Evolutionary conservation across 1,140 invertebrate species (phyloP).

Genomic region (Paramacrobiotus metropolitanus): DNA sequence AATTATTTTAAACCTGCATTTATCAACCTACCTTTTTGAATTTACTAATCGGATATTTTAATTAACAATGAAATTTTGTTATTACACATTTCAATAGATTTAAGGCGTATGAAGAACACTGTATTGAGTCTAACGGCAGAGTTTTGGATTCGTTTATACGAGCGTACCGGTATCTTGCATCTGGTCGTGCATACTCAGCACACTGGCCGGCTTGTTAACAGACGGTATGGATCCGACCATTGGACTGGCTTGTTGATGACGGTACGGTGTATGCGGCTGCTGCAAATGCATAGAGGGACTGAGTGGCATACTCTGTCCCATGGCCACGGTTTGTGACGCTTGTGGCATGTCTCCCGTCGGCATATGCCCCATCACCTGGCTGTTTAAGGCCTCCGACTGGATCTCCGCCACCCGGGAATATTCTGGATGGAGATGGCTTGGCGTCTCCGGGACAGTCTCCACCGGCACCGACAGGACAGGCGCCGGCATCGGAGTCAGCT

Average conservation of each 20-base stretch:
- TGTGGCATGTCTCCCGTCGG: background rate
- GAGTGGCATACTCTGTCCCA: background rate
- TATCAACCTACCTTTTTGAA: background rate
- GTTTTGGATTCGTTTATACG: background rate
- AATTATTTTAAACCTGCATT: no score
- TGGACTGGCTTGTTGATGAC: background rate
- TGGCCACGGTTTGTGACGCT: background rate
- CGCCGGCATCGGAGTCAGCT: background rate
- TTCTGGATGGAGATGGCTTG: background rate
- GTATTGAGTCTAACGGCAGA: background rate
- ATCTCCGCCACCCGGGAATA: background rate
- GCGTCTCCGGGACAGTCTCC: background rate
- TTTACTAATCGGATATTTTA: background rate
- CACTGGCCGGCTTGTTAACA: background rate
- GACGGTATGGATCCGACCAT: background rate
- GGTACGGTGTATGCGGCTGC: background rate
- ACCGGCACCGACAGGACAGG: background rate
- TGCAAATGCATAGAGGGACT: background rate
- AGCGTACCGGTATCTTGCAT: background rate
- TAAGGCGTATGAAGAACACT: background rate
- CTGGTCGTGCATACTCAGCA: background rate
- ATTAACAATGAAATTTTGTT: background rate
- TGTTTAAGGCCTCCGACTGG: background rate
- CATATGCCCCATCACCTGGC: background rate
- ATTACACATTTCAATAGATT: background rate